These are phyloP conservation scores for Cylindroiulus punctatus DNA, from an alignment of 2,888 invertebrate genomes.

Conservation along the genomic window DNA sequence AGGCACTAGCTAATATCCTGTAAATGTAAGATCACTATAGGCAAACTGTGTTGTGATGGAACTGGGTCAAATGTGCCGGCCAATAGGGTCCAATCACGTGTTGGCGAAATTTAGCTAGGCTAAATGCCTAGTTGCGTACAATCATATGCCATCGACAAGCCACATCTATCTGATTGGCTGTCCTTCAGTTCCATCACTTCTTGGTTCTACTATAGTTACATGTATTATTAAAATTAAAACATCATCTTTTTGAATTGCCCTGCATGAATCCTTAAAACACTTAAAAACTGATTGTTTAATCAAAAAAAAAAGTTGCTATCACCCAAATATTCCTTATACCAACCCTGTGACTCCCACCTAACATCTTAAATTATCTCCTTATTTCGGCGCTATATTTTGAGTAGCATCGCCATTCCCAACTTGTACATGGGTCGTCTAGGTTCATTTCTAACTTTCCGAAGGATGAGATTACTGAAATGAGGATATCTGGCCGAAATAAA, in stretches of 20 bases:
- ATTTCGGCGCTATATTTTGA: no score
- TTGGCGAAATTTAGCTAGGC: no score
- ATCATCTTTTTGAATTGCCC: neutral
- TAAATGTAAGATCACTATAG: no score
- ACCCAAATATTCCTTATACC: neutral
- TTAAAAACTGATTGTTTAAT: neutral
- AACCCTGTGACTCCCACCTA: slow-evolving; percentile 4
- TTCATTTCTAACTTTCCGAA: neutral
- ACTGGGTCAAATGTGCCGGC: no score
- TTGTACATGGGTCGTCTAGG: neutral
- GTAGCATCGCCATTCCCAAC: neutral
- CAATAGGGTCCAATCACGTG: no score
- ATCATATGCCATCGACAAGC: no score
- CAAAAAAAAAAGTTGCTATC: neutral
- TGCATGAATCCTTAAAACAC: neutral
- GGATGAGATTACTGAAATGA: slow-evolving; percentile 3
- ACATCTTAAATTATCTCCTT: neutral
- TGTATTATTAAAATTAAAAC: neutral
- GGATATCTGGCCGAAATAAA: neutral
- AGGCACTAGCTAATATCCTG: no score
- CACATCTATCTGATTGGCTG: no score
- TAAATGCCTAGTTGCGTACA: no score
- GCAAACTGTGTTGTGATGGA: no score
- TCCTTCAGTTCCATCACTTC: no score
- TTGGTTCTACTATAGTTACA: no score